A percentile compares a stretch with the other conserved stretches of the same genome.
Conservation (phyloP, 2,888 invertebrate species). For the Bruchidius siliquastri region DNA sequence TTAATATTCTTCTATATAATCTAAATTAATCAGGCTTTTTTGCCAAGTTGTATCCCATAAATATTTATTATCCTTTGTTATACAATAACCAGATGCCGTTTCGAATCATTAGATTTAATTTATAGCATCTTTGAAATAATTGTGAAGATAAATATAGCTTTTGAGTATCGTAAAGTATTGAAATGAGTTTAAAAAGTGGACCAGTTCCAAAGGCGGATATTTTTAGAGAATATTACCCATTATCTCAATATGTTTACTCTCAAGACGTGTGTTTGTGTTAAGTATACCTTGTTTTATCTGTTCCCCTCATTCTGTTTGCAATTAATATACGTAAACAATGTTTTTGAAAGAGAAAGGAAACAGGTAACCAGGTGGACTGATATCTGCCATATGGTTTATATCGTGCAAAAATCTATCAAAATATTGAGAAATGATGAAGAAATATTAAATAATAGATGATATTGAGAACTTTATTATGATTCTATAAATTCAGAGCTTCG, state of each 20-base stretch:
- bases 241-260: background rate
- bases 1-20: background rate
- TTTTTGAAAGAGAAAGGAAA: background rate
- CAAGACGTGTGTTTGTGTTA: background rate
- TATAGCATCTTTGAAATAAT: background rate
- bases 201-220: constrained; percentile 20
- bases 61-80: background rate
- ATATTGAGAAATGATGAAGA: too few relatives aligned
- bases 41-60: background rate
- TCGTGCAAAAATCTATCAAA: background rate
- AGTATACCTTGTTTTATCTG: background rate
- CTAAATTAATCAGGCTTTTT: background rate
- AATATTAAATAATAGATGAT: too few relatives aligned
- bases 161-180: constrained; percentile 26
- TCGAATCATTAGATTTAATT: background rate
- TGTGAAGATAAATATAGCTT: constrained; percentile 14
- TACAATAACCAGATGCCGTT: background rate
- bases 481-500: too few relatives aligned
- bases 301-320: too few relatives aligned
- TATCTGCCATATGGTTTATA: background rate
- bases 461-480: too few relatives aligned
- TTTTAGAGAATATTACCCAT: constrained; percentile 18
- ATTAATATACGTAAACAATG: background rate
- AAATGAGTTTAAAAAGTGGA: constrained; percentile 30
- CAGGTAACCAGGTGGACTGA: background rate